Base-by-base conservation (phyloP, 2,888 invertebrate genomes). In the Agelastica alni region DNA sequence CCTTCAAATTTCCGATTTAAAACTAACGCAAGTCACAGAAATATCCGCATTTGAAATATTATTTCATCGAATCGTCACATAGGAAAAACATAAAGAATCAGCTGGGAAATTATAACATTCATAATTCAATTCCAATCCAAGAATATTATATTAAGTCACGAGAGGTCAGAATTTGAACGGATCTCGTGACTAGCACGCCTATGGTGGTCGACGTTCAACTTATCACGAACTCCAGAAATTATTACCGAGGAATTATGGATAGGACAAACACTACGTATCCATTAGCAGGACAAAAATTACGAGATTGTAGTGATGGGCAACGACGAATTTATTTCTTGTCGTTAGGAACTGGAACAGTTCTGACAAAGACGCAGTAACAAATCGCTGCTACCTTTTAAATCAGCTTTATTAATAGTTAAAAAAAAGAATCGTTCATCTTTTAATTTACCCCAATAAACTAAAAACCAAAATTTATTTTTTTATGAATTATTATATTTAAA, bases 211-310 rank as follows among this genome's bases (percentile, higher is more conserved):
- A 37, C 37, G 65, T 69, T 70, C 67, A 63, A 65, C 67, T 58
- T 68, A 70, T 64, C 56, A 59, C 42, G 54, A 56, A 58, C 54
- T 58, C 60, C 48, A 59, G 57, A 59, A 57, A 54, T 54, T 45
- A 54, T 54, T 51, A 54, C 67, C 68, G 70, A 71, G 69, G 68
- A 26, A 41, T 28, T 9, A 28, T 22, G 16, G 70, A 66, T 68
- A 70, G 66, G 66, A 67, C 70, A 67, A 67, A 67, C 70, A 67
- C 70, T 70, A 70, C 70, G 70, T 68, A 68, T 26, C 4, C 9
- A 34, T 9, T 26, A 26, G 9, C 26, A 26, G 26, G 7, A 26
- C 26, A 26, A 26, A 26, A 9, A 26, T 26, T 6, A 7, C 26
- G 26, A 26, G 7, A 26, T 26, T 26, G 26, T 26, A n/a, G n/a